A percentile compares a stretch with the other conserved stretches of the same genome.
phyloP scores from a whole-genome alignment of 1,140 invertebrate genomes.

The Steinernema feltiae region DNA sequence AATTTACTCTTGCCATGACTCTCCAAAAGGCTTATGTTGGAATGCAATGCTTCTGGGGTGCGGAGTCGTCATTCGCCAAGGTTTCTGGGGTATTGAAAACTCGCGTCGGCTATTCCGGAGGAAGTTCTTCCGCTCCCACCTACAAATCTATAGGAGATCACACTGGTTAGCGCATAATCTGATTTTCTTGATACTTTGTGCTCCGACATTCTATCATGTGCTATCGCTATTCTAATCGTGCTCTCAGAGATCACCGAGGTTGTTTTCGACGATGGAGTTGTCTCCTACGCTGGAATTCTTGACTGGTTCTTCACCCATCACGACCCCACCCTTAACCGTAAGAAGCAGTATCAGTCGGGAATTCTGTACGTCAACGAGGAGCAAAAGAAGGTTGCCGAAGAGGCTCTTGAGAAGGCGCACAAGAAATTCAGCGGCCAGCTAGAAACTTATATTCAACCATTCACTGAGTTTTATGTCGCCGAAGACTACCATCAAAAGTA shows the following conservation, averaged over 20 bases:
- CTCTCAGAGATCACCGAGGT: constrained; percentile 77
- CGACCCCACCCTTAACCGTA: constrained; percentile 74
- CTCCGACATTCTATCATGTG: constrained; percentile 8
- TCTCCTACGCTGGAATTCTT: constrained; percentile 72
- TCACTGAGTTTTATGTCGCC: constrained; percentile 54
- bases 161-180: constrained; percentile 67
- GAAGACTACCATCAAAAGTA: constrained; percentile 57
- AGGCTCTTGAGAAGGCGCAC: constrained; percentile 65
- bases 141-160: constrained; percentile 67
- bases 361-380: constrained; percentile 84
- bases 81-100: constrained; percentile 77
- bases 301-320: constrained; percentile 86
- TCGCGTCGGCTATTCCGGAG: constrained; percentile 88
- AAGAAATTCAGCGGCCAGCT: constrained; percentile 38
- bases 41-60: constrained; percentile 95
- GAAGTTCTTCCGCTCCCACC: constrained; percentile 71
- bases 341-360: constrained; percentile 82
- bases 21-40: constrained; percentile 73
- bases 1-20: too few species aligned
- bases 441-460: constrained; percentile 48
- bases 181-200: constrained; percentile 18
- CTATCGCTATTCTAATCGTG: neutral
- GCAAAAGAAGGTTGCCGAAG: constrained; percentile 72
- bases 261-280: constrained; percentile 74
- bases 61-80: constrained; percentile 80